phyloP scores from a whole-genome alignment of 2,113 vertebrate species.

The Propithecus coquereli region DNA sequence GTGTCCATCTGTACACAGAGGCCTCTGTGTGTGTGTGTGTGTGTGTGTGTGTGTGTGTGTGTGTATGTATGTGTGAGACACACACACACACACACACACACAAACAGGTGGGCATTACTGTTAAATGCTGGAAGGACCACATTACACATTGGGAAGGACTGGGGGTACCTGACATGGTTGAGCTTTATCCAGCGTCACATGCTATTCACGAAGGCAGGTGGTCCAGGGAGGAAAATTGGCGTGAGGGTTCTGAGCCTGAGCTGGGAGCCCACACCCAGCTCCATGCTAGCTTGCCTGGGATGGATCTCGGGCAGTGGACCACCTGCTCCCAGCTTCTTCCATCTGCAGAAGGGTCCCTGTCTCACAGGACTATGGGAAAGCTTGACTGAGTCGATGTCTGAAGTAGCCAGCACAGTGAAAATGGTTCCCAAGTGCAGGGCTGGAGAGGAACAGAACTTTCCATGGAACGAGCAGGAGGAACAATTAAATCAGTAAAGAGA shows the following conservation, averaged over 20 bases:
- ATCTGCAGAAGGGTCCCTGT: not conserved
- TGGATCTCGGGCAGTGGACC: not conserved
- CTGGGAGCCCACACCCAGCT: not conserved
- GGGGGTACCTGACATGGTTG: not conserved
- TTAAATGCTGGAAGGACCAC: not conserved
- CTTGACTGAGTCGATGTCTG: not conserved
- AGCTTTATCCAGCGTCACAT: not conserved
- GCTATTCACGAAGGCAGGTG: not conserved
- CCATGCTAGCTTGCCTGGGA: not conserved
- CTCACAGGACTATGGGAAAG: not conserved
- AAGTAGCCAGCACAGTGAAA: not conserved
- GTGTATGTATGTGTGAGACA: not conserved
- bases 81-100: not conserved
- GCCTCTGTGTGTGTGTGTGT: not conserved
- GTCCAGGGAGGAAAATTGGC: not conserved
- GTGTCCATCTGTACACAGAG: not conserved
- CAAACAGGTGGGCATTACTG: fast-evolving
- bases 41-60: not conserved
- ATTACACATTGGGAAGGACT: not conserved
- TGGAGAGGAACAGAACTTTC: not conserved
- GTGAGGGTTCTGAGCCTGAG: not conserved
- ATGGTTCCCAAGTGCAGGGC: not conserved
- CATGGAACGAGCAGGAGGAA: not conserved
- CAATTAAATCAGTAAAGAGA: not conserved
- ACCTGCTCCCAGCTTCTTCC: not conserved